These are phyloP conservation scores for Xylota segnis DNA, from an alignment of 2,888 invertebrate species.

Conservation along the genomic window DNA sequence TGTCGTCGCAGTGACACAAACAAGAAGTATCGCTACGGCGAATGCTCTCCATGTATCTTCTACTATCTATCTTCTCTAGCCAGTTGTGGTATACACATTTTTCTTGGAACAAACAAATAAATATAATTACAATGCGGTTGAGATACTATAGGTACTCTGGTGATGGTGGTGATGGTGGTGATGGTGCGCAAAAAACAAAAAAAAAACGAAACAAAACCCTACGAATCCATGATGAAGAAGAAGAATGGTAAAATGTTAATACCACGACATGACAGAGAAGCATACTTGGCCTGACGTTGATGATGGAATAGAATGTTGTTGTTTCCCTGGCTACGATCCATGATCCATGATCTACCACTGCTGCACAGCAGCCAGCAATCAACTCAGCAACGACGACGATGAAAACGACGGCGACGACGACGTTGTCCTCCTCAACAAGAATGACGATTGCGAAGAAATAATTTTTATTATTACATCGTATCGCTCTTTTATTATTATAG, in stretches of 20 bases:
- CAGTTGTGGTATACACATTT: slow-evolving; percentile 7
- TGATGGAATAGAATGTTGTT: slow-evolving; percentile 72
- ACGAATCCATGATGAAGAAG: slow-evolving; percentile 12
- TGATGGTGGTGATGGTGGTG: slow-evolving; percentile 32
- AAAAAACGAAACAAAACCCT: background rate
- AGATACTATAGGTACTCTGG: slow-evolving; percentile 39
- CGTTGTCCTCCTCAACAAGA: too few species aligned
- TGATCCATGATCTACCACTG: slow-evolving; percentile 64
- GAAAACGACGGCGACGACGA: slow-evolving; percentile 6
- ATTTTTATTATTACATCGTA: slow-evolving; percentile 63
- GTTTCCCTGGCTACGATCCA: slow-evolving; percentile 47
- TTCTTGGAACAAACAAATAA: slow-evolving; percentile 72
- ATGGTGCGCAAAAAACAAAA: slow-evolving; percentile 42
- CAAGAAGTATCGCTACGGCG: slow-evolving; percentile 57
- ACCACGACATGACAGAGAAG: slow-evolving; percentile 60
- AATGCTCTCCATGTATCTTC: slow-evolving; percentile 61
- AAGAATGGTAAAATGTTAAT: slow-evolving; percentile 67
- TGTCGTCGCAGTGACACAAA: slow-evolving; percentile 61
- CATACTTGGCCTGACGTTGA: slow-evolving; percentile 44
- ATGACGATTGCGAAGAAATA: slow-evolving; percentile 68
- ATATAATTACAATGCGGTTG: slow-evolving; percentile 70
- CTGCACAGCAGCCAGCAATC: slow-evolving; percentile 60
- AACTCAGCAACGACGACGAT: slow-evolving; percentile 27
- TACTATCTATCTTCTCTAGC: slow-evolving; percentile 13
- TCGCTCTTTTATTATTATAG: slow-evolving; percentile 1